These are phyloP conservation scores for Epicampocera succincta DNA, from an alignment of 2,888 invertebrate genomes.

Conservation along the genomic window DNA sequence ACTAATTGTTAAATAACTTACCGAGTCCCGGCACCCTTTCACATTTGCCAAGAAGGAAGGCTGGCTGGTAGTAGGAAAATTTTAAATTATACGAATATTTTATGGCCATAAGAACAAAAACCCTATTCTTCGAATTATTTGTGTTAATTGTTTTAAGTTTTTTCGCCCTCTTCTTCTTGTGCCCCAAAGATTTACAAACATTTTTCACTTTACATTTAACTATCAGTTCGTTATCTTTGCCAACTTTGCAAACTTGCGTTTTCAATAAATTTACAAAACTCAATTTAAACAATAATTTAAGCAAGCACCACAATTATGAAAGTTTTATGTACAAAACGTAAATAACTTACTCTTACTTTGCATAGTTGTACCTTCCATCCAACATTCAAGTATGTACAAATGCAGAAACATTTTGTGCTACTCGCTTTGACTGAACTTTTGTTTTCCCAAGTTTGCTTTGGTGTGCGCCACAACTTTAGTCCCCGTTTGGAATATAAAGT, in stretches of 20 bases:
- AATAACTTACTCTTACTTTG: constrained; percentile 26
- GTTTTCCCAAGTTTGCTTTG: constrained; percentile 17
- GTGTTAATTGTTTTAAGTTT: too few species aligned
- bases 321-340: constrained; percentile 9
- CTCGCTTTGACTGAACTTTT: constrained; percentile 6
- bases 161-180: too few species aligned
- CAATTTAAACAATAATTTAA: constrained; percentile 28
- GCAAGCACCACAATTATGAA: constrained; percentile 6
- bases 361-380: constrained; percentile 9
- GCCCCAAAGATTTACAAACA: too few species aligned
- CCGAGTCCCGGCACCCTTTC: not conserved
- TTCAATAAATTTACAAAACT: constrained; percentile 21
- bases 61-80: too few species aligned
- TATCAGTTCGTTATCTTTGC: too few species aligned
- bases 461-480: constrained; percentile 24
- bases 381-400: constrained; percentile 7
- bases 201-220: too few species aligned
- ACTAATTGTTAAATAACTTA: constrained; percentile 24
- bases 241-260: not conserved
- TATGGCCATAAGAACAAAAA: too few species aligned
- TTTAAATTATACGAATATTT: too few species aligned
- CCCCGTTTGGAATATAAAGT: constrained; percentile 40
- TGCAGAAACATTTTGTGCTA: not conserved
- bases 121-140: too few species aligned
- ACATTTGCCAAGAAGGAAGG: not conserved